Base-by-base conservation (phyloP, 2,888 invertebrate genomes). In the Drosophila monieri region DNA sequence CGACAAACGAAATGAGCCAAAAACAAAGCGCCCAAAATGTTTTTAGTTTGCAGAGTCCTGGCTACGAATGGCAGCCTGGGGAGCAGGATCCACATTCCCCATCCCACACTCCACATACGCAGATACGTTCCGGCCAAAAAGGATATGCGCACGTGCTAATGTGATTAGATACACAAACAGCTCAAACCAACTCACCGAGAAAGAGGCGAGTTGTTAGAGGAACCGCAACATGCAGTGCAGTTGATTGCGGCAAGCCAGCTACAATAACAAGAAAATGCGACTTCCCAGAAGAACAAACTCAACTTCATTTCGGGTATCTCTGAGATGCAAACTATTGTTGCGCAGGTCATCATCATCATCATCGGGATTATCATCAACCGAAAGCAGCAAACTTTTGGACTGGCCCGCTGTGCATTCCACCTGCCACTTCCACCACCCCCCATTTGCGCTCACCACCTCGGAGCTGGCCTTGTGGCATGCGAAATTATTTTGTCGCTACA, bases 171-270 rank as follows among this genome's bases (percentile, higher is more conserved):
- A 71, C 80, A 80, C 80, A 73, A 55, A 55, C 51, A 48, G n/a
- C 35, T 35, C 35, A 35, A 35, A 35, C 44, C 35, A 32, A 15
- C 23, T 10, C 18, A 32, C n/a, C 8, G 47, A 12, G 51, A 14
- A 25, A 14, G 14, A 43, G 43, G 30, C 54, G 41, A 53, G 52
- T 51, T 70, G 70, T 70, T 73, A 57, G 69, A 84, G 76, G 78
- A 84, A 80, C 88, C 87, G 61, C 88, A 88, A 85, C 85, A 88
- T 88, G 88, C 71, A 87, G 85, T 85, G 88, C 85, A 86, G 81
- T 88, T 85, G 88, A 85, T 88, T 85, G 85, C 85, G 87, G 85
- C 81, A 55, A 73, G 66, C 76, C 75, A 73, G 73, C 27, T 47
- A 41, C 56, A 61, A 60, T 41, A 70, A 69, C 70, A 68, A 48